phyloP scores from a whole-genome alignment of 1,140 invertebrate species.

The Bombus impatiens region DNA sequence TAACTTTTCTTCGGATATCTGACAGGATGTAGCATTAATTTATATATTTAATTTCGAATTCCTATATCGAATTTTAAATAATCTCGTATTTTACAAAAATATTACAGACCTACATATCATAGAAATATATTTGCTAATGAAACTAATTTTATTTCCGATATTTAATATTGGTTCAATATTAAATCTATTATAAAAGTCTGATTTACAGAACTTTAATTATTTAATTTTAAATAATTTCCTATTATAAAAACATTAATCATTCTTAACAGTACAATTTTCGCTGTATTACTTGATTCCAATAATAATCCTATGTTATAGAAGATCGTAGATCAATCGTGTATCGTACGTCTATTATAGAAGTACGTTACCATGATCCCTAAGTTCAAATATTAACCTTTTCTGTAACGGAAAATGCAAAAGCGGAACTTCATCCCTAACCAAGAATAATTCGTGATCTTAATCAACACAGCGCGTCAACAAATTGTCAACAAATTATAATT shows the following conservation, averaged over 20 bases:
- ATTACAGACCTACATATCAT: too few species aligned
- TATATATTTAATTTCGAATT: neutral
- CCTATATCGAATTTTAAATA: neutral
- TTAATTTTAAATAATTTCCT: too few species aligned
- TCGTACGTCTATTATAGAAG: neutral
- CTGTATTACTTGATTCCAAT: too few species aligned
- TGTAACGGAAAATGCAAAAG: neutral
- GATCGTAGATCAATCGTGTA: neutral
- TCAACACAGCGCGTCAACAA: neutral
- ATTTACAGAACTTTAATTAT: too few species aligned
- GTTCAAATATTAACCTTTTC: neutral
- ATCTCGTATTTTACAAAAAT: neutral
- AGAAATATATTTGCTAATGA: too few species aligned
- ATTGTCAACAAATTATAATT: neutral
- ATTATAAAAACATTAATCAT: too few species aligned
- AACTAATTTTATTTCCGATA: too few species aligned
- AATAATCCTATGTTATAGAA: neutral
- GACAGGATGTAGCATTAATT: too few species aligned
- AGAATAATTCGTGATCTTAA: neutral
- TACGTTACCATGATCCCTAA: neutral
- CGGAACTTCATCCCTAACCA: neutral
- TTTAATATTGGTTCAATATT: too few species aligned
- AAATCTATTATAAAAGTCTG: too few species aligned
- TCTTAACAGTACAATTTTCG: too few species aligned
- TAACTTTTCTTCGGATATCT: too few species aligned